phyloP scores from a whole-genome alignment of 30 jellyfish, hydroid and myxozoan species.

The Aurelia sp. region DNA sequence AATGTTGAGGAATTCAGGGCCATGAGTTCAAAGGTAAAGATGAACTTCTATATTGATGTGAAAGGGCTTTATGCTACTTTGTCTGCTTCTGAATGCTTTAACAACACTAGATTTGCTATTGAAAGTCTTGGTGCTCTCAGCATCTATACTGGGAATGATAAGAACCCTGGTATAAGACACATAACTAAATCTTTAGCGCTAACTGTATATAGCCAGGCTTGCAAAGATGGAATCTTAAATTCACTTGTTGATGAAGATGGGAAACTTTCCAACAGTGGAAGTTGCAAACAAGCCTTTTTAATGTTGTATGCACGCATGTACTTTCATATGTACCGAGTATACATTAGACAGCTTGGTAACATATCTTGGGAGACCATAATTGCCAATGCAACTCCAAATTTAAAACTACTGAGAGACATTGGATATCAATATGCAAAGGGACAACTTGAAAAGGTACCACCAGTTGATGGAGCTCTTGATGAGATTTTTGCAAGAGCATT shows the following conservation, averaged over 20 bases:
- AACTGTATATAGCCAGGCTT: slow-evolving; percentile 30
- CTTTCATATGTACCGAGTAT: slow-evolving; percentile 48
- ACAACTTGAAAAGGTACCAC: too few relatives aligned
- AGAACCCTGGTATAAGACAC: slow-evolving; percentile 45
- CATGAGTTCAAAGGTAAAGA: slow-evolving; percentile 31
- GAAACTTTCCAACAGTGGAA: not conserved
- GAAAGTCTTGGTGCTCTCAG: slow-evolving; percentile 50
- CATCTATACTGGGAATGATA: not conserved
- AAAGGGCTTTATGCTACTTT: not conserved
- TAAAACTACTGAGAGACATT: slow-evolving; percentile 37
- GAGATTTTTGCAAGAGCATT: too few relatives aligned
- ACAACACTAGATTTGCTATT: not conserved
- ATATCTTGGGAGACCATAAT: slow-evolving; percentile 31
- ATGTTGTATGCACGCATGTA: slow-evolving; percentile 30
- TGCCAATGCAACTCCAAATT: slow-evolving; percentile 12
- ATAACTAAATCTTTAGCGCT: slow-evolving; percentile 20
- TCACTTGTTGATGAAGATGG: slow-evolving; percentile 23
- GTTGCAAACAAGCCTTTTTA: slow-evolving; percentile 1
- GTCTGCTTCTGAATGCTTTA: slow-evolving; percentile 4
- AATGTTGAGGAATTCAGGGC: slow-evolving; percentile 17
- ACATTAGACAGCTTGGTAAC: slow-evolving; percentile 5
- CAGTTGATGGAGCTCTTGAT: too few relatives aligned
- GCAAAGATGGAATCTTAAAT: not conserved
- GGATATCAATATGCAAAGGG: slow-evolving; percentile 5
- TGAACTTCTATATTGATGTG: slow-evolving; percentile 58